These are phyloP conservation scores for Zapus hudsonius DNA, from an alignment of 2,113 vertebrate species.

Conservation along the genomic window DNA sequence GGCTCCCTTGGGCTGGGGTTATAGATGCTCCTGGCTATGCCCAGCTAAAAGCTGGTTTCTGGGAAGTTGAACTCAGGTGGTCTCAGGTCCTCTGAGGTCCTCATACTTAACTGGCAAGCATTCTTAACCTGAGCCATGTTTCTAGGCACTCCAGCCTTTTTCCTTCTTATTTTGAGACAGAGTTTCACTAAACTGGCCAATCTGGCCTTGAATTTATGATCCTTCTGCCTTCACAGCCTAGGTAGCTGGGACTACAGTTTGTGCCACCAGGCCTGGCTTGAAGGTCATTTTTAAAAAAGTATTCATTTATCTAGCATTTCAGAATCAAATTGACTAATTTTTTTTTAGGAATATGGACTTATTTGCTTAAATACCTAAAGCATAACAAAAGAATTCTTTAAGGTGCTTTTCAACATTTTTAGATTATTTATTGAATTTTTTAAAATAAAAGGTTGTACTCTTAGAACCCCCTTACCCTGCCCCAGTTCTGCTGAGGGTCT, in stretches of 20 bases:
- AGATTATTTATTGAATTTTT: too few relatives aligned
- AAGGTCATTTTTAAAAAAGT: constrained; percentile 48
- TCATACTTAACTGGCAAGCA: not conserved
- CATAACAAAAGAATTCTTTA: not conserved
- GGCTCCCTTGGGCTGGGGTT: too few relatives aligned
- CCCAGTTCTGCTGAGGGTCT: too few relatives aligned
- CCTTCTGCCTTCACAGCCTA: not conserved
- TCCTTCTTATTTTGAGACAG: not conserved
- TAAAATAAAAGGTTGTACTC: too few relatives aligned
- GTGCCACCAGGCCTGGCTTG: not conserved
- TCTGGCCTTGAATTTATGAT: not conserved
- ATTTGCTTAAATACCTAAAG: constrained; percentile 35
- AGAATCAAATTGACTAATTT: constrained; percentile 6
- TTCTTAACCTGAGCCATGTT: not conserved
- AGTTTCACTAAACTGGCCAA: not conserved
- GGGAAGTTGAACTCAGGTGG: not conserved
- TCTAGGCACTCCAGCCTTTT: not conserved
- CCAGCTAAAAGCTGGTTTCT: too few relatives aligned
- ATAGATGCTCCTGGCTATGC: too few relatives aligned
- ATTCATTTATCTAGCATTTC: constrained; percentile 27
- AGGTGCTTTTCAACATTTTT: too few relatives aligned
- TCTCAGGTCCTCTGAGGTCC: too few relatives aligned
- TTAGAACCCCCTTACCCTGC: too few relatives aligned
- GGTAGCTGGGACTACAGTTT: not conserved
- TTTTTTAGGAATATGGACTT: constrained; percentile 49